phyloP scores from a whole-genome alignment of 2,113 vertebrate species.

The Barbus barbus region DNA sequence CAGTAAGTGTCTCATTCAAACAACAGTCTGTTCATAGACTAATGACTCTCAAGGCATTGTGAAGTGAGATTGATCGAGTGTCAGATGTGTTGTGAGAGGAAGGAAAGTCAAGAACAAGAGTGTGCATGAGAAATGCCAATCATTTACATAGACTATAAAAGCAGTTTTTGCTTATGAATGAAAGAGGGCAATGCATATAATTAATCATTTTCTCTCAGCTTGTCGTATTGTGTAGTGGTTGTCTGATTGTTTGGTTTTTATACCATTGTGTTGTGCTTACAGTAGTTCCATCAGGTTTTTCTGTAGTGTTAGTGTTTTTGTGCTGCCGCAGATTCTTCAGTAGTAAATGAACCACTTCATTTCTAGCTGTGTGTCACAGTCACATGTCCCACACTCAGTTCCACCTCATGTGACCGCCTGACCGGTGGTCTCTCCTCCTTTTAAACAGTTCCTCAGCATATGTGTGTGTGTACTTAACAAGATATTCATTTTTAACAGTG shows the following conservation, averaged over 20 bases:
- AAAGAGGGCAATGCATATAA: background rate
- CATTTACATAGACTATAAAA: background rate
- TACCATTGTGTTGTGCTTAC: too few species aligned
- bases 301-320: background rate
- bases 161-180: background rate
- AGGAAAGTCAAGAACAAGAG: background rate
- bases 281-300: background rate
- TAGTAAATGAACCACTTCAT: background rate
- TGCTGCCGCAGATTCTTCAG: background rate
- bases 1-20: background rate
- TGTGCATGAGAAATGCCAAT: background rate
- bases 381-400: slow-evolving; percentile 26
- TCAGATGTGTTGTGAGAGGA: background rate
- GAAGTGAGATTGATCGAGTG: background rate
- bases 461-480: background rate
- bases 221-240: background rate
- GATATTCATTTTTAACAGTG: background rate
- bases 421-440: background rate
- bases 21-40: background rate
- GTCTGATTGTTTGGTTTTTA: background rate
- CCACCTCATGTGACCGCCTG: slow-evolving; percentile 49
- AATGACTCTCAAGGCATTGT: background rate
- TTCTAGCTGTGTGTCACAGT: slow-evolving; percentile 25
- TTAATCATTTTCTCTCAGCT: background rate
- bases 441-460: background rate